Conservation (phyloP, 1,140 invertebrate genomes). For the Hyphantria cunea region DNA sequence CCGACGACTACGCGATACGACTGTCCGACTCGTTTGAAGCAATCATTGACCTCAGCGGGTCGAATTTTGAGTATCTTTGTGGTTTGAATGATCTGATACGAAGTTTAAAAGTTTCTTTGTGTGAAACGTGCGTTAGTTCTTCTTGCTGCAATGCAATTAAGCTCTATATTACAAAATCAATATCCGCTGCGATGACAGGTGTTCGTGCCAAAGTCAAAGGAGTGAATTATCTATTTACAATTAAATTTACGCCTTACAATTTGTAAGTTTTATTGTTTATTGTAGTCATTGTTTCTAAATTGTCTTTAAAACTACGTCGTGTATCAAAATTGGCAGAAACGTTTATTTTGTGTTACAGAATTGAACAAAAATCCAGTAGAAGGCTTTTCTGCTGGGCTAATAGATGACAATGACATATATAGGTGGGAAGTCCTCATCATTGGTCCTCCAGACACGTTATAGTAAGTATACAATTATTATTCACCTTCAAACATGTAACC, state of each 20-base stretch:
- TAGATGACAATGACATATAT: conserved; percentile 99
- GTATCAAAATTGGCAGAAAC: too few relatives aligned
- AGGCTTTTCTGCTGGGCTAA: conserved; percentile 99
- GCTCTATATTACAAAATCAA: conserved; percentile 63
- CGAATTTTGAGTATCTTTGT: conserved; percentile 65
- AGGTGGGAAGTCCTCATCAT: conserved; percentile 99
- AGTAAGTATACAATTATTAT: conserved; percentile 86
- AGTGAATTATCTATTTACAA: conserved; percentile 36
- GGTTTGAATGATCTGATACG: conserved; percentile 30
- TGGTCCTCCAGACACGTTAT: conserved; percentile 98
- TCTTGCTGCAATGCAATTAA: conserved; percentile 2
- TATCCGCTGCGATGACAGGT: conserved; percentile 63
- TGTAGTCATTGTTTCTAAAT: too few relatives aligned
- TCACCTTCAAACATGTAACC: background rate
- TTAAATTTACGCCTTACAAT: conserved; percentile 43
- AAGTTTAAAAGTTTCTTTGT: conserved; percentile 28
- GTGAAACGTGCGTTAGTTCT: conserved; percentile 16
- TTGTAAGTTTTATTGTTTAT: conserved; percentile 35
- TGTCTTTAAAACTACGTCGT: too few relatives aligned
- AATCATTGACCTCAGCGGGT: conserved; percentile 77
- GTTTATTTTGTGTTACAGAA: conserved; percentile 87
- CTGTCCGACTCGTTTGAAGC: conserved; percentile 55
- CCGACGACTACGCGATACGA: conserved; percentile 45
- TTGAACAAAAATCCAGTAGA: conserved; percentile 99
- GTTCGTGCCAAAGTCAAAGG: conserved; percentile 50